Evolutionary conservation across 2,113 vertebrate species (phyloP), one percentile per base, ranked within the genome.

Genomic region (Misgurnus anguillicaudatus): DNA sequence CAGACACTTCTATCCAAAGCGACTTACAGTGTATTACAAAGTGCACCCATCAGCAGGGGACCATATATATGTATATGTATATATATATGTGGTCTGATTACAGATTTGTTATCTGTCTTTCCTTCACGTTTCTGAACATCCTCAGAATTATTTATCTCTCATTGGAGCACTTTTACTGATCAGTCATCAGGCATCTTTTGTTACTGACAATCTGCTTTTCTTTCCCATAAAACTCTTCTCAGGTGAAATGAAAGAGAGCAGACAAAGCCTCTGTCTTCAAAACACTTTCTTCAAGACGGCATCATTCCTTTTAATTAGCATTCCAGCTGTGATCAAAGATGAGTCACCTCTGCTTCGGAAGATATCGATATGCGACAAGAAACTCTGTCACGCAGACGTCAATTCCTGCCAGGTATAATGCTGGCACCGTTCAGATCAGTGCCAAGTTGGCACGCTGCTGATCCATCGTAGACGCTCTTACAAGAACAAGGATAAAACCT

Each of bases 401-500:
- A 82, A 82, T 82, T 2, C 68, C 68, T 85, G 73, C 73, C 67
- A 65, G 58, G 70, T 51, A 53, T 86, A 77, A 87, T 83, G 85
- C 86, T 84, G 80, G 86, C 87, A 62, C 82, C 75, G 82, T 89
- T 85, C 78, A 88, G 75, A 88, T 90, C 87, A 78, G 88, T 72
- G 80, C 80, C 90, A 90, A 68, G 81, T 84, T 88, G 84, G 89
- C 89, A 87, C 82, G 84, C 86, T 89, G 88, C 82, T 61, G 82
- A 89, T 88, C 88, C 87, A 88, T 91, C 83, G 66, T 84, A 82
- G 75, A 85, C 77, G 79, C 70, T 24, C 74, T 78, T 70, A 70
- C 57, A 19, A 73, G 80, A 42, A 39, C 16, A 41, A 55, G n/a
- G 67, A 80, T 19, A 61, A 14, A 19, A 53, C 5, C 9, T 60